Evolutionary conservation across 2,797 vertebrate genomes (phyloP).

Genomic region (Brachymystax lenok): DNA sequence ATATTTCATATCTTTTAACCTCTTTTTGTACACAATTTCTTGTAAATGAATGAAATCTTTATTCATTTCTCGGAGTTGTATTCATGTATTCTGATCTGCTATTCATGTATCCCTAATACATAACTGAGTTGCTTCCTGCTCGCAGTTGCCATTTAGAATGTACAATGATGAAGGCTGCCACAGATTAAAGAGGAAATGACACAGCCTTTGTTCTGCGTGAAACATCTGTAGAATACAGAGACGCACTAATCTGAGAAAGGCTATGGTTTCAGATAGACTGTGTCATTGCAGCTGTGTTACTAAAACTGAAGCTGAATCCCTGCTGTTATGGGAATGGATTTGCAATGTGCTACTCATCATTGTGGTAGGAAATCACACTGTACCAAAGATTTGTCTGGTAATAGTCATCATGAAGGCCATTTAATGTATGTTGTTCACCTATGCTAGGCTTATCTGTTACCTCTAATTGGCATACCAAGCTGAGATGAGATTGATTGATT

Average conservation of each 20-base stretch:
- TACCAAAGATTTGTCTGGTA: not conserved
- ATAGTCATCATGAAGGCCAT: not conserved
- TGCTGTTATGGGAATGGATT: no score
- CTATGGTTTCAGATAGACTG: no score
- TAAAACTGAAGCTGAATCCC: no score
- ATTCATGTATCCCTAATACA: conserved; percentile 1
- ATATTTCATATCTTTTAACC: not conserved
- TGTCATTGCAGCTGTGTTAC: no score
- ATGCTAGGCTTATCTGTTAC: not conserved
- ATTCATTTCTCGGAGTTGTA: not conserved
- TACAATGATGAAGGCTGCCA: not conserved
- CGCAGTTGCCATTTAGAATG: not conserved
- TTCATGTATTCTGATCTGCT: not conserved
- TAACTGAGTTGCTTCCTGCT: not conserved
- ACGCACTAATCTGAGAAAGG: no score
- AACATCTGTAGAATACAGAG: no score
- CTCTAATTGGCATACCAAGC: no score
- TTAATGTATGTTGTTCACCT: not conserved
- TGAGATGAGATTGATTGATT: no score
- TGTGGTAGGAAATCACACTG: not conserved
- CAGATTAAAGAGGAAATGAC: not conserved
- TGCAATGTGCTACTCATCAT: no score
- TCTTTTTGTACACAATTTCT: not conserved
- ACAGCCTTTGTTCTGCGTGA: not conserved
- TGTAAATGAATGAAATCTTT: not conserved